Base-by-base conservation (phyloP, 2,113 vertebrate species). In the Daboia siamensis region DNA sequence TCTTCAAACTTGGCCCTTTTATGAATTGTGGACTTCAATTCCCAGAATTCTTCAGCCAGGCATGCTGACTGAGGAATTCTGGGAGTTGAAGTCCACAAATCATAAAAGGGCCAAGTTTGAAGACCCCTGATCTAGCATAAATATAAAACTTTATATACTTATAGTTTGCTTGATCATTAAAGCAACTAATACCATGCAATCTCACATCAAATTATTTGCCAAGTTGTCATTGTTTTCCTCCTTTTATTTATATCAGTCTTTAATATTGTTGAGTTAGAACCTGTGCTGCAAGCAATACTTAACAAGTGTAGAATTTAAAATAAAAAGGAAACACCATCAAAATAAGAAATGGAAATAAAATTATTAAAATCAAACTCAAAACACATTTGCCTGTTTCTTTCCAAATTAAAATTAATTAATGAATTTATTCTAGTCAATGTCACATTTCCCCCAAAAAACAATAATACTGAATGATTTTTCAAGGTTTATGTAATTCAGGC, bases 131-230 rank as follows among this genome's bases (percentile, higher is more conserved):
- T 51, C 48, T 51, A 51, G 91, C 80, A 95, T 91, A 80, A 51
- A 51, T 85, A 11, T 87, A 55, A 91, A 92, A 39, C 21, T 52
- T 93, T 93, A 2, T 0, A 5, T 29, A 93, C 24, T 5, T 15
- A 54, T 0, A 57, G 3, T 8, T 91, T 1, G 93, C 3, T 8
- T 29, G 69, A 7, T 46, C 24, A 61, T 20, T 54, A 6, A 26
- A 9, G 46, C 89, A 92, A 91, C 11, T 92, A 0, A 57, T 57
- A 0, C 1, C 51, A 57, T 2, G 0, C 85, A 89, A 94, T 92
- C 94, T n/a, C 90, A 95, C 92, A 89, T 86, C 80, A 48, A 90
- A 94, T 95, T 89, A 91, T 59, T 94, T 94, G 94, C 55, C 51
- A 92, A 94, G 92, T n/a, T 87, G 86, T 20, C 54, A 88, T 39